Percentiles rank a stretch among this genome's conserved stretches.
These are phyloP conservation scores for Ormyrus thymus DNA, from an alignment of 2,888 invertebrate genomes.

Conservation along the genomic window DNA sequence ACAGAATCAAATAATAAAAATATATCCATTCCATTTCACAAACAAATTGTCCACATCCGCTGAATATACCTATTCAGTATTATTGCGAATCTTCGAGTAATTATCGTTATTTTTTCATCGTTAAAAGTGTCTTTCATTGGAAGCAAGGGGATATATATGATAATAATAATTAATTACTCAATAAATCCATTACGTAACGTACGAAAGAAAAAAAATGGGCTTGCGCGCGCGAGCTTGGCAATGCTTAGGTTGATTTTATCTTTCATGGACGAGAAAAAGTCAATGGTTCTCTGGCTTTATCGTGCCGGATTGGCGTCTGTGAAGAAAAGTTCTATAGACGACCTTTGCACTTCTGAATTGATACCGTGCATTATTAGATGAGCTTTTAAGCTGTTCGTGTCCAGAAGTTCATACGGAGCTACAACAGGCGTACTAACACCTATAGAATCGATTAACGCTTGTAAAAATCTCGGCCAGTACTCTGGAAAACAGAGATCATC, in stretches of 20 bases:
- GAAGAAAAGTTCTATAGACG: slow-evolving; percentile 67
- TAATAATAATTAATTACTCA: slow-evolving; percentile 15
- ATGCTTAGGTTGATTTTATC: slow-evolving; percentile 15
- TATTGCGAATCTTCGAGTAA: slow-evolving; percentile 29
- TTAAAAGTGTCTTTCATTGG: slow-evolving; percentile 26
- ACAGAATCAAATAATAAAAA: slow-evolving; percentile 25
- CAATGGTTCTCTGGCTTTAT: slow-evolving; percentile 60
- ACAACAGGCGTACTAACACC: slow-evolving; percentile 63
- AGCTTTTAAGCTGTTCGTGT: slow-evolving; percentile 66
- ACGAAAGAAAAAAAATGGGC: slow-evolving; percentile 17
- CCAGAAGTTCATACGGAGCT: slow-evolving; percentile 68
- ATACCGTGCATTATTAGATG: slow-evolving; percentile 68
- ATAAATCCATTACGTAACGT: slow-evolving; percentile 11
- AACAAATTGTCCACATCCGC: slow-evolving; percentile 8
- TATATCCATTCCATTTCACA: slow-evolving; percentile 5
- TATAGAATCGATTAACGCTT: slow-evolving; percentile 64
- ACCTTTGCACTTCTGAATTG: slow-evolving; percentile 66
- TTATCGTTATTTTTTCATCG: slow-evolving; percentile 12
- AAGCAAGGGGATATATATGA: slow-evolving; percentile 28
- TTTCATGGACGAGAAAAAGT: slow-evolving; percentile 12
- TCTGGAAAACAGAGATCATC: slow-evolving; percentile 71
- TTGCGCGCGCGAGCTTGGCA: slow-evolving; percentile 5
- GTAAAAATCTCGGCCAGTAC: slow-evolving; percentile 68
- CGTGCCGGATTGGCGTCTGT: slow-evolving; percentile 70
- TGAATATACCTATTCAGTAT: slow-evolving; percentile 26